Conservation (phyloP, 1,140 invertebrate genomes). For the Eubasilissa regina region DNA sequence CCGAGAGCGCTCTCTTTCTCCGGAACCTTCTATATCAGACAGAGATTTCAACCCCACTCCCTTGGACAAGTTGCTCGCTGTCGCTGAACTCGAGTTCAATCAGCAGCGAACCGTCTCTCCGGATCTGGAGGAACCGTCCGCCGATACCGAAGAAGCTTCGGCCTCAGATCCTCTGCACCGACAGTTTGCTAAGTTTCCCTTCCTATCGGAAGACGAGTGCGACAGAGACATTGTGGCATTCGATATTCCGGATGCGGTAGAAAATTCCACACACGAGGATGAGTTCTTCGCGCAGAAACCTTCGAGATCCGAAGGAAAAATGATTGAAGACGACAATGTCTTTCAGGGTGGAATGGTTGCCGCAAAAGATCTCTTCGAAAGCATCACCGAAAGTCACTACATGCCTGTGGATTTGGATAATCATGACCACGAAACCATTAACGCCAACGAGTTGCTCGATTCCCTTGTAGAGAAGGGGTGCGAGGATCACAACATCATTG, state of each 20-base stretch:
- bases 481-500: slow-evolving; percentile 73
- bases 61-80: slow-evolving; percentile 74
- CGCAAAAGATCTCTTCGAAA: slow-evolving; percentile 70
- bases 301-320: slow-evolving; percentile 54
- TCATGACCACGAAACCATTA: slow-evolving; percentile 70
- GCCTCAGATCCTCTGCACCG: slow-evolving; percentile 23
- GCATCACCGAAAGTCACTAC: slow-evolving; percentile 70
- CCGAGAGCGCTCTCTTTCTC: slow-evolving; percentile 63
- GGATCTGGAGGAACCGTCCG: slow-evolving; percentile 47
- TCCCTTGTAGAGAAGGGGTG: slow-evolving; percentile 75
- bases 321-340: slow-evolving; percentile 61
- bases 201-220: slow-evolving; percentile 66
- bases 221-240: slow-evolving; percentile 68
- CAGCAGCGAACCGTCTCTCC: slow-evolving; percentile 63
- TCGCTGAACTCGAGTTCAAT: slow-evolving; percentile 74
- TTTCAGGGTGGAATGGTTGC: slow-evolving; percentile 63
- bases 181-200: slow-evolving; percentile 61
- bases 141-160: neutral
- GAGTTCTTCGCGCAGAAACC: slow-evolving; percentile 66
- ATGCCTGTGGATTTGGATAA: slow-evolving; percentile 69
- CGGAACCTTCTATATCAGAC: slow-evolving; percentile 59
- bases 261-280: slow-evolving; percentile 56
- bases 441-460: slow-evolving; percentile 70
- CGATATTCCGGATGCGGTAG: slow-evolving; percentile 66
- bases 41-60: slow-evolving; percentile 65